Percentiles rank a stretch among this genome's conserved stretches.
Conservation (phyloP, 2,113 vertebrate species). For the Urocynchramus pylzowi region DNA sequence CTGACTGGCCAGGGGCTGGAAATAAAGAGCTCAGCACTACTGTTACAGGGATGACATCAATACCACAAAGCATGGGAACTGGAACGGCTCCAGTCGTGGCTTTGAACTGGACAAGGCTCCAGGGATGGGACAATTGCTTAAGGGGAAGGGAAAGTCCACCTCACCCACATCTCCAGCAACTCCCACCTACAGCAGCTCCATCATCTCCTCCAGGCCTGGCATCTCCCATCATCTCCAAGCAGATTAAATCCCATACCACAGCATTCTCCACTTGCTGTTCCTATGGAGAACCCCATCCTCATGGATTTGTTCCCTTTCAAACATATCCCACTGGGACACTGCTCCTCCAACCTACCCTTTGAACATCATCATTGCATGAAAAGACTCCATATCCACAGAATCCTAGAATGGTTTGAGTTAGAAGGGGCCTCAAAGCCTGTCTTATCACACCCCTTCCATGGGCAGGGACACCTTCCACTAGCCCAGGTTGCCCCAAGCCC, state of each 20-base stretch:
- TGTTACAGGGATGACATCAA: not conserved
- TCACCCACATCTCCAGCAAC: not conserved
- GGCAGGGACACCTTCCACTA: accelerated
- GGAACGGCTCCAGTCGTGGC: not conserved
- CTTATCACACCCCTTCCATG: accelerated
- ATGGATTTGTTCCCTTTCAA: not conserved
- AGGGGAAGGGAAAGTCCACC: not conserved
- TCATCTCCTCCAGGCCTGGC: not conserved
- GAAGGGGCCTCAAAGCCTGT: not conserved
- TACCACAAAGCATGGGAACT: not conserved
- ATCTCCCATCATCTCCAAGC: not conserved
- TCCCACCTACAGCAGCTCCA: not conserved
- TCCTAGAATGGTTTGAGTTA: not conserved
- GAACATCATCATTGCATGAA: not conserved
- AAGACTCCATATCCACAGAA: not conserved
- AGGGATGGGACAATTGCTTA: not conserved
- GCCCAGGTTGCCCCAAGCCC: not conserved
- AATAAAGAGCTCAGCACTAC: not conserved
- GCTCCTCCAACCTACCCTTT: not conserved
- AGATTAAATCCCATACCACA: not conserved
- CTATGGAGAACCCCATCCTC: not conserved
- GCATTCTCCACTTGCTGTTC: not conserved
- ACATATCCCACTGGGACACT: not conserved
- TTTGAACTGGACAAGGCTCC: not conserved
- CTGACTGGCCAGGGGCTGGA: not conserved